Evolutionary conservation across 1,140 invertebrate species (phyloP).

Genomic region (Trichomalopsis sarcophagae): DNA sequence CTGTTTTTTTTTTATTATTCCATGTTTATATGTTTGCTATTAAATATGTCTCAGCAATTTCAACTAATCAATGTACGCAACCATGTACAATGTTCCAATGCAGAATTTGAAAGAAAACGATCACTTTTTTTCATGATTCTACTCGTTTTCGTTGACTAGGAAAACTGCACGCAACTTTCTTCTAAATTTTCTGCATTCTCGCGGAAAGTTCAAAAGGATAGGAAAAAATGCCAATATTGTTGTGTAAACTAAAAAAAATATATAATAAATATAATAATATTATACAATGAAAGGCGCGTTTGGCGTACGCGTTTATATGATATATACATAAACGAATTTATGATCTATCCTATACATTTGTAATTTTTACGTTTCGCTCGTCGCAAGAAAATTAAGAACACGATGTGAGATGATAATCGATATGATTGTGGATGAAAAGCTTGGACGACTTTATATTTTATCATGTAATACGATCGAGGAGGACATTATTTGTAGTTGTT

Average conservation of each 20-base stretch:
- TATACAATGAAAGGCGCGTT: conserved; percentile 2
- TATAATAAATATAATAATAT: conserved; percentile 9
- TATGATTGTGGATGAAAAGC: conserved; percentile 17
- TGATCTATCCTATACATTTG: conserved; percentile 32
- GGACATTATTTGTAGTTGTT: conserved; percentile 53
- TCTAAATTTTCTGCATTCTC: neutral
- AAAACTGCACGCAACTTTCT: neutral
- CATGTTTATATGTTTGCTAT: neutral
- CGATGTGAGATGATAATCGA: neutral
- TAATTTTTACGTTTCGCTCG: conserved; percentile 41
- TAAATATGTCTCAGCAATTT: neutral
- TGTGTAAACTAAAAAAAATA: conserved; percentile 31
- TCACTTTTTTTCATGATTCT: neutral
- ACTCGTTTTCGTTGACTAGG: conserved; percentile 16
- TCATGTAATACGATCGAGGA: conserved; percentile 26
- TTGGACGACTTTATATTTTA: conserved; percentile 47
- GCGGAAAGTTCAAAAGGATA: neutral
- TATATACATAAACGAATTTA: conserved; percentile 34
- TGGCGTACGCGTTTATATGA: conserved; percentile 8
- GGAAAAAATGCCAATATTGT: conserved; percentile 23
- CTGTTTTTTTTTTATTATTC: neutral
- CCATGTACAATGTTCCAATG: neutral
- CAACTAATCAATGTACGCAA: neutral
- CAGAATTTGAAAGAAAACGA: neutral
- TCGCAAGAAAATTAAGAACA: conserved; percentile 10